Base-by-base conservation (phyloP, 2,888 invertebrate species). In the Caenorhabditis uteleia region DNA sequence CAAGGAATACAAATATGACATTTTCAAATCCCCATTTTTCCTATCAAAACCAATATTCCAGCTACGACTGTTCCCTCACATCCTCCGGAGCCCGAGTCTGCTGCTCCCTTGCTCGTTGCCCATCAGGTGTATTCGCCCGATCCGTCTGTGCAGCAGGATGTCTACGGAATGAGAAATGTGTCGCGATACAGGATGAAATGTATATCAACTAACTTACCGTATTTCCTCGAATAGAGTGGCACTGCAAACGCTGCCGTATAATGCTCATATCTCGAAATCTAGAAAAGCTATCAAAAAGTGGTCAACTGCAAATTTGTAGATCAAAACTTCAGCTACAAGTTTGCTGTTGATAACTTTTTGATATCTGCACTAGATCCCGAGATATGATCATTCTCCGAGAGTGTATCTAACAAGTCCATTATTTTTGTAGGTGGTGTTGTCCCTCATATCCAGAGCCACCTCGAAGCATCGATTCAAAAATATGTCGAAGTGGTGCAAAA, bases 361-460 rank as follows among this genome's bases (percentile, higher is more conserved):
- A n/a, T n/a, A n/a, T n/a, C n/a, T n/a, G n/a, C n/a, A n/a, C n/a
- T n/a, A n/a, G n/a, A n/a, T n/a, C n/a, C n/a, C n/a, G n/a, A n/a
- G n/a, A n/a, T n/a, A n/a, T n/a, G n/a, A n/a, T n/a, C n/a, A n/a
- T n/a, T n/a, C n/a, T n/a, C n/a, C n/a, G n/a, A n/a, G 48, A 43
- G 31, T 10, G 8, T 7, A 18, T 38, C 10, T 47, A 27, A 8
- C 26, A 47, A 33, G 10, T 58, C 2, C 39, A n/a, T n/a, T n/a
- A n/a, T n/a, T 49, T 6, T 47, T 47, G 54, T 5, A 34, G 68
- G 26, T 74, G 74, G 74, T 74, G 74, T 54, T 74, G 74, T 59
- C 74, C 74, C 1, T 23, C 16, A 14, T 23, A 27, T 27, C 27
- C 42, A 2, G 42, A 43, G 16, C 16, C 18, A 10, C 34, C n/a